These are phyloP conservation scores for Macrotrachela quadricornifera DNA, from an alignment of 1,140 invertebrate genomes.

Conservation along the genomic window DNA sequence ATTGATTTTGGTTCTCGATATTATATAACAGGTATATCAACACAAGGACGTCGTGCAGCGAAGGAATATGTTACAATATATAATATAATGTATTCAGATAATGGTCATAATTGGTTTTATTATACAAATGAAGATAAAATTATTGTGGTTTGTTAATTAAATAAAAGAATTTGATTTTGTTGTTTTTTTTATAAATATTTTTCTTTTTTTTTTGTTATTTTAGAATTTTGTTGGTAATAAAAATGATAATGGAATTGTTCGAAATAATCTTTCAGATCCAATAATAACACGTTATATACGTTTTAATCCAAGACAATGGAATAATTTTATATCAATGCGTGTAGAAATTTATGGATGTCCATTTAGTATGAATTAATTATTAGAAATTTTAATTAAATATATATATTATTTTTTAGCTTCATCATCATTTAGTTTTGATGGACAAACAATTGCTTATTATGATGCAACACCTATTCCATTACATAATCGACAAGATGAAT, in stretches of 20 bases:
- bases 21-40: slow-evolving; percentile 53
- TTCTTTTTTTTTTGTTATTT: slow-evolving; percentile 4
- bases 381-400: background rate
- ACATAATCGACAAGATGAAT: slow-evolving; percentile 46
- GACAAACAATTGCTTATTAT: slow-evolving; percentile 41
- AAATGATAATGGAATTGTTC: slow-evolving; percentile 56
- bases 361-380: slow-evolving; percentile 45
- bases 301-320: slow-evolving; percentile 84
- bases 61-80: slow-evolving; percentile 77
- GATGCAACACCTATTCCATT: slow-evolving; percentile 50
- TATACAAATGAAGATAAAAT: slow-evolving; percentile 24
- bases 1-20: slow-evolving; percentile 49
- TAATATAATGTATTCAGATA: slow-evolving; percentile 63
- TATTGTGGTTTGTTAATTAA: slow-evolving; percentile 10
- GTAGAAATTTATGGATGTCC: slow-evolving; percentile 80
- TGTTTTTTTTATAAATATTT: no score
- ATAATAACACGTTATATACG: slow-evolving; percentile 83
- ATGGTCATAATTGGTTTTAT: slow-evolving; percentile 9
- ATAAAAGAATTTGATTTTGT: no score
- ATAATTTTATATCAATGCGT: slow-evolving; percentile 73
- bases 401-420: slow-evolving; percentile 33
- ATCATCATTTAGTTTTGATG: slow-evolving; percentile 62
- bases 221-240: slow-evolving; percentile 83
- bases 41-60: slow-evolving; percentile 56
- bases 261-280: slow-evolving; percentile 74